Evolutionary conservation across 2,888 invertebrate genomes (phyloP).

Genomic region (Cyclophora albipunctata): DNA sequence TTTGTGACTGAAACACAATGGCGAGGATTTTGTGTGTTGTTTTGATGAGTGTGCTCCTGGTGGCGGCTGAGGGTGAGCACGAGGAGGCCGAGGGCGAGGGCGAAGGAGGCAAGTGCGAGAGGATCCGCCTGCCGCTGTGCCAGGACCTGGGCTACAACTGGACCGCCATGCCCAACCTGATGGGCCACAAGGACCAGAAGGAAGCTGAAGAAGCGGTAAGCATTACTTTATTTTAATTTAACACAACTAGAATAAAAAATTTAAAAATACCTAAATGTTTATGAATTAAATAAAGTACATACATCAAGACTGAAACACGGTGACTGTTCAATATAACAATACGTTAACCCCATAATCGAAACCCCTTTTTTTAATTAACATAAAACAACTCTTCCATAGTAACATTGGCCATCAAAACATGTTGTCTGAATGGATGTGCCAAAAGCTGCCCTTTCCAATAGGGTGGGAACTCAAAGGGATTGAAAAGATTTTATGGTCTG

Average conservation of each 20-base stretch:
- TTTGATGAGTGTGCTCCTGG: conserved; percentile 50
- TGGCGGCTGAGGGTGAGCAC: conserved; percentile 57
- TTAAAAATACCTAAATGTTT: not conserved
- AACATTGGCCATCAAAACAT: too few relatives aligned
- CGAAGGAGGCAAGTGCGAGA: conserved; percentile 81
- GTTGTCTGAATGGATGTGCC: too few relatives aligned
- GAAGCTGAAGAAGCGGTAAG: conserved; percentile 87
- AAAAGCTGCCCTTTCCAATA: conserved; percentile 24
- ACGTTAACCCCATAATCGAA: too few relatives aligned
- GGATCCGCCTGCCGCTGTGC: conserved; percentile 86
- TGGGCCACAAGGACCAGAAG: conserved; percentile 86
- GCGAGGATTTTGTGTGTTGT: conserved; percentile 57
- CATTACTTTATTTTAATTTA: not conserved
- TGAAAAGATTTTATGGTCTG: conserved; percentile 52
- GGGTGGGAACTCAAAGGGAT: conserved; percentile 30
- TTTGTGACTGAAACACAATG: conserved; percentile 45
- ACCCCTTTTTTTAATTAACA: too few relatives aligned
- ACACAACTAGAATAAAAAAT: not conserved
- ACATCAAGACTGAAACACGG: too few relatives aligned
- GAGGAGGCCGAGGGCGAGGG: conserved; percentile 21
- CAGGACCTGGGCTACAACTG: conserved; percentile 89
- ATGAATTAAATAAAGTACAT: not conserved
- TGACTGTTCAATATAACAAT: too few relatives aligned
- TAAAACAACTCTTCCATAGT: too few relatives aligned
- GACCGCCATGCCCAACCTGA: conserved; percentile 90